Conservation (phyloP, 2,113 vertebrate genomes). For the Aythya baeri region DNA sequence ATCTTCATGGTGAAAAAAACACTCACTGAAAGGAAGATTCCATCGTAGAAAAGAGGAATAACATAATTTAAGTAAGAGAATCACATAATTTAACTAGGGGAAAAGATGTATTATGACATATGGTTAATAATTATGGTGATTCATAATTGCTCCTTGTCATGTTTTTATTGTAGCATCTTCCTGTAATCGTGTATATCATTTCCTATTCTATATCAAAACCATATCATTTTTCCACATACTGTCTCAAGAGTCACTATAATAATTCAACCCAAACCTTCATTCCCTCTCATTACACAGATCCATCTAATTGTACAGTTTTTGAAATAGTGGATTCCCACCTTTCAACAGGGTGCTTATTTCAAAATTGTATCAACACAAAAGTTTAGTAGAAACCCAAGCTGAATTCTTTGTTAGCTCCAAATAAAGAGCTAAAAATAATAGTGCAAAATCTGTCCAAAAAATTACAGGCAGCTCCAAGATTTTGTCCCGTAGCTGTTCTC, state of each 20-base stretch:
- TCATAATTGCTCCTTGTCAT: slow-evolving; percentile 22
- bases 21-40: neutral
- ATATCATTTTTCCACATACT: neutral
- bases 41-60: neutral
- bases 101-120: slow-evolving; percentile 38
- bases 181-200: neutral
- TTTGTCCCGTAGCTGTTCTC: neutral
- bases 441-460: neutral
- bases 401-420: neutral
- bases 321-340: neutral
- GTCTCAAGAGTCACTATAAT: neutral
- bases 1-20: slow-evolving; percentile 10
- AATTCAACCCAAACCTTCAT: neutral
- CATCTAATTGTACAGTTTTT: neutral
- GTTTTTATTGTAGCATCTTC: neutral
- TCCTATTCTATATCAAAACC: no score
- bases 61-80: slow-evolving; percentile 3
- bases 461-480: neutral
- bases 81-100: slow-evolving; percentile 8
- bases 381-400: neutral
- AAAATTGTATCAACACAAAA: neutral
- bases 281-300: neutral
- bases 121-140: slow-evolving; percentile 24
- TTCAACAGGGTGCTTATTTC: neutral
- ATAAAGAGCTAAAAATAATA: neutral